Evolutionary conservation across 2,797 vertebrate species (phyloP).

Genomic region (Zalophus californianus): DNA sequence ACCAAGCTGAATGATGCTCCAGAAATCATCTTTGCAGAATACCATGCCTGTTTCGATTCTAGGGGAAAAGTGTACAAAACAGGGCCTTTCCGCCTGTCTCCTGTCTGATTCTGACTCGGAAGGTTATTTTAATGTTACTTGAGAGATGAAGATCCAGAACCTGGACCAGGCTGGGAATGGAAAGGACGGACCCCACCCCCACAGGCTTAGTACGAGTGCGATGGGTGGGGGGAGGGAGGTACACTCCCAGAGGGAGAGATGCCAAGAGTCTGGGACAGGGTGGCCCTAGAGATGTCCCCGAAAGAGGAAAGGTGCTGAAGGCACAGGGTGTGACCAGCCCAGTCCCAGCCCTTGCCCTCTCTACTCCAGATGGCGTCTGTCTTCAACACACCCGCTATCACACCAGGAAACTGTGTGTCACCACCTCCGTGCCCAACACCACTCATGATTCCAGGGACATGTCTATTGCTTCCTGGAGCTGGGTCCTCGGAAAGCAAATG

Average conservation of each 20-base stretch:
- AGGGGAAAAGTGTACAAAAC: background rate
- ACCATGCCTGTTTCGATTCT: background rate
- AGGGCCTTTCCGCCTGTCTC: background rate
- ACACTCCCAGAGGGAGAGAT: background rate
- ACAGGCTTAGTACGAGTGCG: background rate
- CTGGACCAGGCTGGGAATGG: background rate
- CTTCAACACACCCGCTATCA: constrained; percentile 74
- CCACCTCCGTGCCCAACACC: constrained; percentile 76
- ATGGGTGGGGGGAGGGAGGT: background rate
- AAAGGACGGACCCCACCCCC: background rate
- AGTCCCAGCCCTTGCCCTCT: background rate
- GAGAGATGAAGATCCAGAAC: background rate
- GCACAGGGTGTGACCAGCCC: constrained; percentile 34
- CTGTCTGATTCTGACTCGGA: background rate
- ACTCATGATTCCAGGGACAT: constrained; percentile 49
- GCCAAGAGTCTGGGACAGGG: background rate
- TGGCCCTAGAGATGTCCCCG: background rate
- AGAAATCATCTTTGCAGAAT: background rate
- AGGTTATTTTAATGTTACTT: background rate
- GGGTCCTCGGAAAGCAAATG: constrained; percentile 51
- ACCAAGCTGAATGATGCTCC: accelerated
- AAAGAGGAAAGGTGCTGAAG: constrained; percentile 55
- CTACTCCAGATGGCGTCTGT: constrained; percentile 72
- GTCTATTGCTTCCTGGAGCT: constrained; percentile 80
- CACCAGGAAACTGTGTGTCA: constrained; percentile 80